Evolutionary conservation across 2,113 vertebrate genomes (phyloP).

Genomic region (Chunga burmeisteri): DNA sequence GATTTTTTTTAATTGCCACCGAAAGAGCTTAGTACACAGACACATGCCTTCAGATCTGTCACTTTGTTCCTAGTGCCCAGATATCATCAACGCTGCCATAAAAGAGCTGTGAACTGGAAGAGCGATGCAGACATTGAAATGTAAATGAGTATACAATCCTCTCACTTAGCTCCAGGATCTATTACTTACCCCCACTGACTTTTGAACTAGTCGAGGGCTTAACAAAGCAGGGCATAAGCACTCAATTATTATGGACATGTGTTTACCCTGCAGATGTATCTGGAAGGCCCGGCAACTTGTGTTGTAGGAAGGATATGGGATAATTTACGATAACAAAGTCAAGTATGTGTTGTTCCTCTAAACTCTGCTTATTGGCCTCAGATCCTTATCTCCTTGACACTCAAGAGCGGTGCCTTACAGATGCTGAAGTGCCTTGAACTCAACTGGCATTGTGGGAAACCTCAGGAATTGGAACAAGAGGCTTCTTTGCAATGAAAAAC

Average conservation of each 20-base stretch:
- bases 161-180: background rate
- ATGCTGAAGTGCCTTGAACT: background rate
- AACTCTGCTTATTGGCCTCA: background rate
- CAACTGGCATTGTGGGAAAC: background rate
- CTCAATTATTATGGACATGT: background rate
- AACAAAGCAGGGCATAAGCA: background rate
- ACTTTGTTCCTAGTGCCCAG: background rate
- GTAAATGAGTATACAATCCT: background rate
- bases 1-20: background rate
- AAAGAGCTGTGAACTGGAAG: conserved; percentile 19
- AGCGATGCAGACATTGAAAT: background rate
- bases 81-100: background rate
- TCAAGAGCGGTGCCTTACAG: background rate
- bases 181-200: background rate
- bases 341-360: background rate
- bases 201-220: background rate
- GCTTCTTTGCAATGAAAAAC: background rate
- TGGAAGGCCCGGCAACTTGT: background rate
- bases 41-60: background rate
- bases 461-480: background rate
- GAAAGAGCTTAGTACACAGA: background rate
- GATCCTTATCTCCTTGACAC: background rate
- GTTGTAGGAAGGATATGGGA: background rate
- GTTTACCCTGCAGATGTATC: background rate
- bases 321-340: background rate